Base-by-base conservation (phyloP, 2,797 vertebrate species). In the Megaceryle alcyon region DNA sequence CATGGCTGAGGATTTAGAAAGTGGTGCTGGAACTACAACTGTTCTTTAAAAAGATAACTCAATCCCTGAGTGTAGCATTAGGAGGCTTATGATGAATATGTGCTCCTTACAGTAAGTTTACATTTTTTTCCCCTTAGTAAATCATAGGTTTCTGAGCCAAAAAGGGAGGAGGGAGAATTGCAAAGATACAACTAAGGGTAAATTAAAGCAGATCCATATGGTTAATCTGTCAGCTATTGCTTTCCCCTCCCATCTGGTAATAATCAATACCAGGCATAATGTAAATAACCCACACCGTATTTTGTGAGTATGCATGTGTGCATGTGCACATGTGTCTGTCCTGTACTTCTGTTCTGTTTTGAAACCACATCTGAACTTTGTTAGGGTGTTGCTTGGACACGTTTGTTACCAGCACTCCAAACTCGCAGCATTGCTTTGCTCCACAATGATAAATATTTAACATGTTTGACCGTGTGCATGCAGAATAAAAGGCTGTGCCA, bases 201-300 rank as follows among this genome's bases (percentile, higher is more conserved):
- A 92, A 89, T 91, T 82, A 81, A 94, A 94, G 51, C 35, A 85
- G 77, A 82, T 89, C 46, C 86, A 82, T 95, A 70, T 92, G 92
- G 68, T 84, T 73, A 77, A 59, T 86, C 77, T 90, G 86, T 71
- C 70, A 72, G 90, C 43, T 96, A 53, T 92, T 53, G 56, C 63
- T 87, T 96, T 93, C 16, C 60, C 51, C 69, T 91, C 39, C 57
- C 86, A 92, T 96, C 81, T 97, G 93, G 89, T 81, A 89, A 86
- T 83, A 86, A 94, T 97, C 85, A 95, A 89, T 80, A 88, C 5
- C 14, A 93, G 68, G 71, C 66, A 79, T 82, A 63, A 54, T 0
- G 12, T 80, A 81, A 95, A 66, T 86, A 95, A 80, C 12, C 35
- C 72, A 23, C 17, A 28, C 28, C 4, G 3, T 17, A 37, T 39